phyloP scores from a whole-genome alignment of 2,113 vertebrate genomes.

The Crypturellus undulatus region DNA sequence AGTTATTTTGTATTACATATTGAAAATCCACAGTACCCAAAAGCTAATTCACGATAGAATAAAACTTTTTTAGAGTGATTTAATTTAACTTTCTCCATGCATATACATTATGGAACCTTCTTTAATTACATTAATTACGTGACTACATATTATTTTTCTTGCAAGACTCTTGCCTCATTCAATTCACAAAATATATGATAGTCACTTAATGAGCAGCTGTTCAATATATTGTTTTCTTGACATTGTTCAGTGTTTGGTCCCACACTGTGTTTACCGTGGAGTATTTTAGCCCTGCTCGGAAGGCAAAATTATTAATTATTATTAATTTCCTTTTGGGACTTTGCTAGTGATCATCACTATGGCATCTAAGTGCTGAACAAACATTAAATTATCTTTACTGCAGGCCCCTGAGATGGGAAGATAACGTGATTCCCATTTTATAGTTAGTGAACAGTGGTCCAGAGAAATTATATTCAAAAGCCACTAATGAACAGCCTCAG shows the following conservation, averaged over 20 bases:
- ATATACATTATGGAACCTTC: neutral
- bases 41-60: neutral
- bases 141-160: neutral
- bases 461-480: neutral
- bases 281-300: neutral
- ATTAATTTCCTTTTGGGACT: neutral
- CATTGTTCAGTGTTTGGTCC: neutral
- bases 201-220: conserved; percentile 22
- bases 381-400: neutral
- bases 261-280: conserved; percentile 8
- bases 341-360: neutral
- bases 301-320: neutral
- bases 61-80: neutral
- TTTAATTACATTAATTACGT: conserved; percentile 36
- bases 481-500: neutral
- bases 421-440: neutral
- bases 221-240: conserved; percentile 11
- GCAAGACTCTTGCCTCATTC: neutral
- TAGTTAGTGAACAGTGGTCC: neutral
- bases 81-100: neutral
- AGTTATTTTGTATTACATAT: conserved; percentile 4
- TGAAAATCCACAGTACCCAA: neutral
- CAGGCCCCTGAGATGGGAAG: neutral
- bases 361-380: neutral
- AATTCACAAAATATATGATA: neutral